Evolutionary conservation across 2,797 vertebrate species (phyloP).

Genomic region (Muscicapa striata): DNA sequence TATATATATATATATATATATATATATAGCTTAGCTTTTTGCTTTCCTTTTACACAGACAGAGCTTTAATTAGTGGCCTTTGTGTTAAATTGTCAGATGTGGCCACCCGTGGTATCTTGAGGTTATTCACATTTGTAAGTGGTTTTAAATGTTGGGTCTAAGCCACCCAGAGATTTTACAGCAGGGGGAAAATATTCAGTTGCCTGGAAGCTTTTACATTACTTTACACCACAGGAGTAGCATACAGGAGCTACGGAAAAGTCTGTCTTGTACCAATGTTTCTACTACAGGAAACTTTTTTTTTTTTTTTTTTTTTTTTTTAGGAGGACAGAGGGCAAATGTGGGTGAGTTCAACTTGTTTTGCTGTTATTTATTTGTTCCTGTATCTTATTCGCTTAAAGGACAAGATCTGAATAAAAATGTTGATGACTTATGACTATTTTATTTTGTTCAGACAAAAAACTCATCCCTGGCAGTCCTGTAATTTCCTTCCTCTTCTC

Average conservation of each 20-base stretch:
- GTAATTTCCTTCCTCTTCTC: slow-evolving; percentile 35
- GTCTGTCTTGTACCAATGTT: background rate
- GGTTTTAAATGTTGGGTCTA: slow-evolving; percentile 20
- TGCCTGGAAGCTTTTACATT: slow-evolving; percentile 8
- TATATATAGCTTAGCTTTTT: background rate
- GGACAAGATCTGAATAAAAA: background rate
- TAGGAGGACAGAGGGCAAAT: rapidly evolving
- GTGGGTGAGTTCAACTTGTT: background rate
- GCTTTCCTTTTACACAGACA: background rate
- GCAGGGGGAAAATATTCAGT: background rate
- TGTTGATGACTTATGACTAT: background rate
- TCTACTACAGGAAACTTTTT: background rate
- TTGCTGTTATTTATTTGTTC: background rate
- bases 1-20: background rate
- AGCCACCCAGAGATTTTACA: background rate
- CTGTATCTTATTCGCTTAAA: background rate
- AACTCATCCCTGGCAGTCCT: background rate
- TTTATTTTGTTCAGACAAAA: slow-evolving; percentile 57
- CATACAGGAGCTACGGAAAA: background rate
- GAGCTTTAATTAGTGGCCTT: slow-evolving; percentile 48
- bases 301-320: background rate
- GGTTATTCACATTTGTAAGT: slow-evolving; percentile 19
- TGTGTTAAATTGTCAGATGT: slow-evolving; percentile 15
- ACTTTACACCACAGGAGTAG: background rate
- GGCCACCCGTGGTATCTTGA: background rate